Evolutionary conservation across 2,888 invertebrate genomes (phyloP).

Genomic region (Acronicta alni): DNA sequence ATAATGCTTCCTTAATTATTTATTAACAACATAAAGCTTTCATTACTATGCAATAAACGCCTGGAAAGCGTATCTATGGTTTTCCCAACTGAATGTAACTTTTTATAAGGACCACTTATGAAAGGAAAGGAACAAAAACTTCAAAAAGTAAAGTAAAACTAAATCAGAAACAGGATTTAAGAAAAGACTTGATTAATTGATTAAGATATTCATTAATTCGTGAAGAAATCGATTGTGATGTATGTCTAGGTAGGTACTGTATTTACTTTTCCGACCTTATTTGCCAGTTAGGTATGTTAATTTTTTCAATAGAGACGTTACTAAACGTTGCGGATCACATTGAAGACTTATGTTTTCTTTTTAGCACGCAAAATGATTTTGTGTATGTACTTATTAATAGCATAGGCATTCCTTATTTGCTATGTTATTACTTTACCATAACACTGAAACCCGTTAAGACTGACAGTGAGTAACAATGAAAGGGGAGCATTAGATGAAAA

Average conservation of each 20-base stretch:
- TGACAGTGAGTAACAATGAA: conserved; percentile 14
- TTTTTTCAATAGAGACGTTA: conserved; percentile 2
- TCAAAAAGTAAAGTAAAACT: no score
- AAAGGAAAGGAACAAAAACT: no score
- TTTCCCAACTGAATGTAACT: no score
- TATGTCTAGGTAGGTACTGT: neutral
- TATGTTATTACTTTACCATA: conserved; percentile 3
- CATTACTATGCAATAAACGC: no score
- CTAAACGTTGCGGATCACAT: conserved; percentile 35
- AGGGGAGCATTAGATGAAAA: conserved; percentile 10
- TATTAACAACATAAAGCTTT: no score
- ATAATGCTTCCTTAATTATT: no score
- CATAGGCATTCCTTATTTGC: conserved; percentile 13
- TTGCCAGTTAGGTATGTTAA: conserved; percentile 34
- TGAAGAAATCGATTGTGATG: neutral
- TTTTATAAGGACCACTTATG: no score
- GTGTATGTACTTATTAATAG: conserved; percentile 26
- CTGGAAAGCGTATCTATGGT: no score
- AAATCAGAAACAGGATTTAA: no score
- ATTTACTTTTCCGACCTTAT: conserved; percentile 3
- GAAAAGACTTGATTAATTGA: no score
- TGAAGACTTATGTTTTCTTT: conserved; percentile 10
- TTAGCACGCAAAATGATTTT: conserved; percentile 32
- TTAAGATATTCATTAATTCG: neutral
- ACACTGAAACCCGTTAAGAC: conserved; percentile 13